A percentile compares a stretch with the other conserved stretches of the same genome.
phyloP scores from a whole-genome alignment of 2,888 invertebrate species.

The Nasonovia ribisnigri region DNA sequence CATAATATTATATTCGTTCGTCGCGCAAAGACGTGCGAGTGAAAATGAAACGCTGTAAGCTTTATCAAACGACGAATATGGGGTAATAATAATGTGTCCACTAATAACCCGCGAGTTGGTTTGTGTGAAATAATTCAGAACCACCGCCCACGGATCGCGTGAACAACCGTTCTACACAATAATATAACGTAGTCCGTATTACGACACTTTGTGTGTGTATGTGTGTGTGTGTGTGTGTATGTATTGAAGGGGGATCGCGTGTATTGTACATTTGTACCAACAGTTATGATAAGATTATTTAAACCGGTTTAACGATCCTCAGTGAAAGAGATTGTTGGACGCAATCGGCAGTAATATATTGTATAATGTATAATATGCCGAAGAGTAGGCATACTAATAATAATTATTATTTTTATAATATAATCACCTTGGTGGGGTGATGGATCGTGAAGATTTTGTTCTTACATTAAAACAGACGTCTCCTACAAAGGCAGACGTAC shows the following conservation, averaged over 20 bases:
- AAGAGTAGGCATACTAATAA: too few relatives aligned
- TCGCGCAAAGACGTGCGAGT: not conserved
- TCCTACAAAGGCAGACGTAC: not conserved
- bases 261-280: not conserved
- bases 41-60: not conserved
- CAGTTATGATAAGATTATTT: not conserved
- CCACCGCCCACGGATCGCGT: not conserved
- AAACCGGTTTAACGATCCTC: not conserved
- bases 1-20: not conserved
- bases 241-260: not conserved
- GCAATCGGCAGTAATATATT: not conserved
- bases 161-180: not conserved
- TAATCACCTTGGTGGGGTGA: not conserved
- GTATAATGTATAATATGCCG: too few relatives aligned
- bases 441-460: not conserved
- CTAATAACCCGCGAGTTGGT: not conserved
- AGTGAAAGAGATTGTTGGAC: not conserved
- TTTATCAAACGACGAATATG: not conserved
- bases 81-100: not conserved
- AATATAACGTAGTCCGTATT: not conserved
- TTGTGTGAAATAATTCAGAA: not conserved
- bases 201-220: not conserved
- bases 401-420: not conserved
- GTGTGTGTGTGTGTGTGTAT: not conserved
- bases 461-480: not conserved